Percentiles rank a stretch among this genome's conserved stretches.
These are phyloP conservation scores for Arizona elegans DNA, from an alignment of 2,113 vertebrate species.

Conservation along the genomic window DNA sequence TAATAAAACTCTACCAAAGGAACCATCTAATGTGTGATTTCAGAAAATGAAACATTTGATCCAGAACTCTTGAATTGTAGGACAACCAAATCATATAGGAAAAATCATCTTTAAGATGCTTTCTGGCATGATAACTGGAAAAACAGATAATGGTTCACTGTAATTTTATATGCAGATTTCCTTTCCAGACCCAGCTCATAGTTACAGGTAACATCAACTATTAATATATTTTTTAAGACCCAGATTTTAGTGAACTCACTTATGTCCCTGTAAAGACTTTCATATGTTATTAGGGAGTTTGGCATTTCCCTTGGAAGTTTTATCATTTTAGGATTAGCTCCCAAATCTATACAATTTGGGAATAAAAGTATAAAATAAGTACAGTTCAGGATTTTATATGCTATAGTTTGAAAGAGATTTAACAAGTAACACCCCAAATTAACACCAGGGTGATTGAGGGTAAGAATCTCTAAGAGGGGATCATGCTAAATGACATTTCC, in stretches of 20 bases:
- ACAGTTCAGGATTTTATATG: not conserved
- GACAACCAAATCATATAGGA: not conserved
- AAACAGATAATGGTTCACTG: not conserved
- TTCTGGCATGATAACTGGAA: not conserved
- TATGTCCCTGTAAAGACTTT: not conserved
- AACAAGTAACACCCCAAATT: not conserved
- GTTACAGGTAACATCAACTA: not conserved
- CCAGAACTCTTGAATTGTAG: not conserved
- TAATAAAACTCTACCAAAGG: not conserved
- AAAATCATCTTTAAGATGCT: not conserved
- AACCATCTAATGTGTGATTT: not conserved
- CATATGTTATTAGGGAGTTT: not conserved
- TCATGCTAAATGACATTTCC: not conserved
- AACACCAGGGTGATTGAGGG: not conserved
- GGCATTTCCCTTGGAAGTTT: not conserved
- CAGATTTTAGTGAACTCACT: not conserved
- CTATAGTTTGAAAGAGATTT: not conserved
- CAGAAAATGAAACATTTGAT: not conserved
- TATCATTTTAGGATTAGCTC: not conserved
- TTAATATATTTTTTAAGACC: not conserved
- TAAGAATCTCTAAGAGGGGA: not conserved
- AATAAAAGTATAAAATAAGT: not conserved
- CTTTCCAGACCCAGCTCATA: not conserved
- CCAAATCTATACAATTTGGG: not conserved
- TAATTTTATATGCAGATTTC: not conserved